phyloP scores from a whole-genome alignment of 2,113 vertebrate genomes.

The Symphodus melops region DNA sequence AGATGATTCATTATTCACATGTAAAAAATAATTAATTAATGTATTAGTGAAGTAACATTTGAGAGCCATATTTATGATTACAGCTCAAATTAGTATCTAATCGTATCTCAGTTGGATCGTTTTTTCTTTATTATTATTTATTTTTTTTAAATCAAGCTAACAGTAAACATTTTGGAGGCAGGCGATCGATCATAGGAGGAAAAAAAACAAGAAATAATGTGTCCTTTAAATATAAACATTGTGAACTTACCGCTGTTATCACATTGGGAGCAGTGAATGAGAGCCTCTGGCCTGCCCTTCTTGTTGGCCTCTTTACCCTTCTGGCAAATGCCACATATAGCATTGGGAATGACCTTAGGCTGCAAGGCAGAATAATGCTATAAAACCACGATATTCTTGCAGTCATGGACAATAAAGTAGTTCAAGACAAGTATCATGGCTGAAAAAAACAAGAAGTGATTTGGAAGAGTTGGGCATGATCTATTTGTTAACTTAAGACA shows the following conservation, averaged over 20 bases:
- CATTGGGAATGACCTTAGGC: slow-evolving; percentile 99
- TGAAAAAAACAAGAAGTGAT: neutral
- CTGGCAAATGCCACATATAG: slow-evolving; percentile 99
- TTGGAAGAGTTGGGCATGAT: neutral
- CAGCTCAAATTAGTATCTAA: no score
- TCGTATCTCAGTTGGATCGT: no score
- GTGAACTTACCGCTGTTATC: slow-evolving; percentile 95
- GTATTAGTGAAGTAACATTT: no score
- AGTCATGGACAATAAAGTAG: slow-evolving; percentile 59
- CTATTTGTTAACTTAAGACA: slow-evolving; percentile 5
- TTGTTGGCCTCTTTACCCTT: slow-evolving; percentile 99
- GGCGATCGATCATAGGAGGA: neutral
- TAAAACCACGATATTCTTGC: slow-evolving; percentile 82
- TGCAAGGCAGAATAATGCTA: slow-evolving; percentile 99
- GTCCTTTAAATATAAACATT: slow-evolving; percentile 26
- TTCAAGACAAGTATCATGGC: slow-evolving; percentile 23
- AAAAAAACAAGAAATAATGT: slow-evolving; percentile 18
- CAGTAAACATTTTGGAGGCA: no score
- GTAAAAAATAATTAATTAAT: no score
- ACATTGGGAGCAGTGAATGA: slow-evolving; percentile 99
- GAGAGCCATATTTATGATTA: no score
- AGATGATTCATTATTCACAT: no score
- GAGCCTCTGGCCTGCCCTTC: slow-evolving; percentile 94
- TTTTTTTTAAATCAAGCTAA: no score
- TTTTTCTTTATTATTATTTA: no score